Conservation (phyloP, 1,140 invertebrate genomes). For the Drosophila arizonae region DNA sequence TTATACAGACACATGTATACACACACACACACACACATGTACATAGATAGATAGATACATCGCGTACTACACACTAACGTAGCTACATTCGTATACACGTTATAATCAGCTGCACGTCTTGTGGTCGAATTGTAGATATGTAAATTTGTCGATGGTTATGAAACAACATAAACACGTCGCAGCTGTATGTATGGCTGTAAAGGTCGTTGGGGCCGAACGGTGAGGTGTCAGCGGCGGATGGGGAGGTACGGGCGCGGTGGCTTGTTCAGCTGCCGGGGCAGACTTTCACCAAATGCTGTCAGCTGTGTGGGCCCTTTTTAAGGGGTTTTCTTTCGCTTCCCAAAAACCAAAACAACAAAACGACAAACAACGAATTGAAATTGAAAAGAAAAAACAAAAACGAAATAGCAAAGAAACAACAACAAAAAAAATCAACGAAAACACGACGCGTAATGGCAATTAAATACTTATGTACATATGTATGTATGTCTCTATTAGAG, state of each 20-base stretch:
- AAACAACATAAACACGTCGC: conserved; percentile 66
- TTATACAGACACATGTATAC: not conserved
- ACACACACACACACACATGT: not conserved
- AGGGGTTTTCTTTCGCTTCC: conserved; percentile 30
- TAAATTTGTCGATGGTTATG: conserved; percentile 78
- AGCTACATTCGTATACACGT: conserved; percentile 23
- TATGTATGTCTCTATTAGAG: not conserved
- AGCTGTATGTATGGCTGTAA: conserved; percentile 46
- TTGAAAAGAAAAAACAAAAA: conserved; percentile 18
- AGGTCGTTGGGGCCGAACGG: not conserved
- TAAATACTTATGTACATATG: conserved; percentile 55
- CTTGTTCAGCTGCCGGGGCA: conserved; percentile 22
- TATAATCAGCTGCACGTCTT: conserved; percentile 44
- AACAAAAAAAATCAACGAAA: conserved; percentile 48
- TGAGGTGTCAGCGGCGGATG: not conserved
- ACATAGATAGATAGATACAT: conserved; percentile 18
- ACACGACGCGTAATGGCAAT: conserved; percentile 63
- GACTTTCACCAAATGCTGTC: conserved; percentile 69
- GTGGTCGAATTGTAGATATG: conserved; percentile 60
- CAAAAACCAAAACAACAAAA: conserved; percentile 67
- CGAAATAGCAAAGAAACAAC: conserved; percentile 23
- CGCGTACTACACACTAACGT: not conserved
- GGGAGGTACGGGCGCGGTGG: not conserved
- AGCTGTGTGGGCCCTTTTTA: conserved; percentile 62
- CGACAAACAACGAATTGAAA: conserved; percentile 57